Base-by-base conservation (phyloP, 2,797 vertebrate genomes). In the Tragopan temminckii region DNA sequence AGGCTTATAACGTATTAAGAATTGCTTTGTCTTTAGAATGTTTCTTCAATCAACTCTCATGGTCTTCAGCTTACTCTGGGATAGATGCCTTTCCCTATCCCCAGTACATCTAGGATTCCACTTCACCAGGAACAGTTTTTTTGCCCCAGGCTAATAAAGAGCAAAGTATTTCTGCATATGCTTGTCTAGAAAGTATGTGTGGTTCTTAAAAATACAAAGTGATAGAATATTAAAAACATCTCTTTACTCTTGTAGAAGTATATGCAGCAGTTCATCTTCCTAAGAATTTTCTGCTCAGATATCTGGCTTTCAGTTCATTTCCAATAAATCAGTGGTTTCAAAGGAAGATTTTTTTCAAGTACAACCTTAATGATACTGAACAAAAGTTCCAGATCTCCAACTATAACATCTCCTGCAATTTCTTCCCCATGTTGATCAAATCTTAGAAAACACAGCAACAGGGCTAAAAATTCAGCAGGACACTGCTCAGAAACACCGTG, bases 21-120 rank as follows among this genome's bases (percentile, higher is more conserved):
- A 96, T n/a, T 91, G 68, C 91, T 94, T 96, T 95, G 74, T 86
- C 94, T 96, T 92, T 82, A 92, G 90, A 97, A 96, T 69, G 84
- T 94, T 95, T 80, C 79, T 93, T 89, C 89, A 93, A 83, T 85
- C 40, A 14, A 24, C 83, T 72, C 85, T 63, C 59, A 14, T 93
- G 86, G 82, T 95, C 95, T 97, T 94, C 92, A 95, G 81, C 64
- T 80, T 82, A 31, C 33, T 74, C 46, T 24, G 53, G n/a, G 80
- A 78, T 79, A 66, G 72, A 76, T 75, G 55, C 33, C 72, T 61
- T 36, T 88, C 66, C 62, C 43, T 77, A 67, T 81, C 88, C 85
- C 70, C 25, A 88, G 63, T 89, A 95, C 83, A 96, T 95, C 93
- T 74, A 96, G 87, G 87, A 92, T 86, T 90, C 88, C 67, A 79